Evolutionary conservation across 2,888 invertebrate genomes (phyloP).

Genomic region (Folsomia candida): DNA sequence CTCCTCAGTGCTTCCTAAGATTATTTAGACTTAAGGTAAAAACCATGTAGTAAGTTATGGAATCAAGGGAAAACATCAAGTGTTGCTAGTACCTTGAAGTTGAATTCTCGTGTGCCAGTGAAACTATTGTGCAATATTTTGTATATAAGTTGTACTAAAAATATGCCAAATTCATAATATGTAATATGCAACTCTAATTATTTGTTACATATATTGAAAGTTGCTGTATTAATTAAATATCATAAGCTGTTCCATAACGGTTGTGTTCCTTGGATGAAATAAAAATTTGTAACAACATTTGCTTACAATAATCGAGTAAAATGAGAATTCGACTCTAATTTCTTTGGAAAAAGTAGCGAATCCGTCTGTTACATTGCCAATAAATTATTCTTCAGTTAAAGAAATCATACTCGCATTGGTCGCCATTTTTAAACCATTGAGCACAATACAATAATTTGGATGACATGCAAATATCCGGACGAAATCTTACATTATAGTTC

Average conservation of each 20-base stretch:
- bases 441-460: no score
- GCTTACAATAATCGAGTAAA: background rate
- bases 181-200: background rate
- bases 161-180: background rate
- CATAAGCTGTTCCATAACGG: background rate
- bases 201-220: background rate
- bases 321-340: no score
- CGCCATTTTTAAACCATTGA: no score
- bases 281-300: background rate
- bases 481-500: no score
- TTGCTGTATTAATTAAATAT: background rate
- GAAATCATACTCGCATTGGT: no score
- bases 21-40: no score
- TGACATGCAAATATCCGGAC: no score
- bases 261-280: background rate
- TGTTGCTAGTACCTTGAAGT: slow-evolving; percentile 24
- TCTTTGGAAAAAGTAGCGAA: no score
- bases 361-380: no score
- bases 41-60: background rate
- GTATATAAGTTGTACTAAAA: background rate
- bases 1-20: no score
- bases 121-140: slow-evolving; percentile 39
- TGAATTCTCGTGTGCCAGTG: slow-evolving; percentile 50
- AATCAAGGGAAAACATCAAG: slow-evolving; percentile 5
- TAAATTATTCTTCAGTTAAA: background rate